Percentiles rank a stretch among this genome's conserved stretches.
Conservation (phyloP, 2,797 vertebrate genomes). For the Schizopygopsis pylzovi region DNA sequence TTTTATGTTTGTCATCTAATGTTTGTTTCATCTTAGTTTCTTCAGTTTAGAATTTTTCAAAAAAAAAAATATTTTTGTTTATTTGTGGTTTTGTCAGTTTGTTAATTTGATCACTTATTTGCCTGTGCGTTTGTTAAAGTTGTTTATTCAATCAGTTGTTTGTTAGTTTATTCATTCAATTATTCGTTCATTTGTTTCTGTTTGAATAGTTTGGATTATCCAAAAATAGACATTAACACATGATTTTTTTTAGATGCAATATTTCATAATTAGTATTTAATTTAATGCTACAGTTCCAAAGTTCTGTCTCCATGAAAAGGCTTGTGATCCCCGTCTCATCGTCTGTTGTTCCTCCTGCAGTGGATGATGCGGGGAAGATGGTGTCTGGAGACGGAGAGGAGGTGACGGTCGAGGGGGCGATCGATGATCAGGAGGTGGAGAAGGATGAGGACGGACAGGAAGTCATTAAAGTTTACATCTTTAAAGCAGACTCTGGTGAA, state of each 20-base stretch:
- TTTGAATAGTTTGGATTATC: not conserved
- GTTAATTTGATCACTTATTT: not conserved
- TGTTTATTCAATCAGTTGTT: not conserved
- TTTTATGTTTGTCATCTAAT: not conserved
- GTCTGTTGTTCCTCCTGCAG: slow-evolving; percentile 66
- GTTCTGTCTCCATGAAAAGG: not conserved
- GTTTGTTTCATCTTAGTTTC: not conserved
- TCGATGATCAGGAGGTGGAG: slow-evolving; percentile 86
- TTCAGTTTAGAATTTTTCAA: not conserved
- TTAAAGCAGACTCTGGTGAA: slow-evolving; percentile 97
- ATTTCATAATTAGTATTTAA: not conserved
- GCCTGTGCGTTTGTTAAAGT: not conserved
- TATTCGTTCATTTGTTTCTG: not conserved
- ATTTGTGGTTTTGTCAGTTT: not conserved
- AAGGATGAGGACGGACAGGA: slow-evolving; percentile 96
- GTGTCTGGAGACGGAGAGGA: slow-evolving; percentile 92
- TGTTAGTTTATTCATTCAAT: not conserved
- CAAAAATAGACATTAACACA: not conserved
- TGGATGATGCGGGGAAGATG: slow-evolving; percentile 98
- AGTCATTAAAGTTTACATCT: slow-evolving; percentile 99
- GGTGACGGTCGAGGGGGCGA: slow-evolving; percentile 88
- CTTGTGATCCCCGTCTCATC: too few relatives aligned
- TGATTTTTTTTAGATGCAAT: not conserved
- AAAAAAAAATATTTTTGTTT: not conserved
- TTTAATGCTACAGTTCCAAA: not conserved